Base-by-base conservation (phyloP, 2,797 vertebrate species). In the Notolepis coatsorum region DNA sequence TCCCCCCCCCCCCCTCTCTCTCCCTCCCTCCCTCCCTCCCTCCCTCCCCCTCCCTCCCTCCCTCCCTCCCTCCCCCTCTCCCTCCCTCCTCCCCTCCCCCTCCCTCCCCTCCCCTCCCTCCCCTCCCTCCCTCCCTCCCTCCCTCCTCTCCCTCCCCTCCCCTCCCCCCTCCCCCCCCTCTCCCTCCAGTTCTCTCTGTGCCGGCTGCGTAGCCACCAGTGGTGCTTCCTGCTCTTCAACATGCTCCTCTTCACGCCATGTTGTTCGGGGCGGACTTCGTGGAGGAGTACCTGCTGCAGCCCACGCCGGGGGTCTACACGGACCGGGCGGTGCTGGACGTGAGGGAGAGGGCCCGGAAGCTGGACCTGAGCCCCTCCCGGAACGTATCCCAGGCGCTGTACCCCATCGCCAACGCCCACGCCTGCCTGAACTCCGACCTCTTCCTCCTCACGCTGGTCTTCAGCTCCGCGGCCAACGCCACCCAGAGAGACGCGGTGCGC, bases 191-290 rank as follows among this genome's bases (percentile, higher is more conserved):
- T 90, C 72, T 89, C 68, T 0, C 84, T 92, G 75, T 96, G 94
- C 86, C 93, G 93, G 72, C 89, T 98, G 52, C 92, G 92, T n/a
- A 97, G 94, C 39, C 95, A 96, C 76, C 96, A 97, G 84, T 97
- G 95, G 95, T 97, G 96, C 57, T 98, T 98, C 84, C 89, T 99
- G 28, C 84, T 98, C 57, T 98, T 95, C 77, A 97, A 96, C 0
- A 50, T 96, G 59, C 24, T 95, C 20, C 93, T 98, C 6, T 96
- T 98, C 96, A 98, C 0, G 59, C 88, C 18, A 80, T 98, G 87
- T 78, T 99, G 58, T 98, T 98, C 0, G 96, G 97, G 3, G 94
- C 94, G 0, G 95, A 98, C 73, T 88, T 98, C 17, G 88, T 97
- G 3, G 96, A 98, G 81, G 93, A 97, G 65, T 98, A 97, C 42